These are phyloP conservation scores for Strix aluco DNA, from an alignment of 2,113 vertebrate species.

Conservation along the genomic window DNA sequence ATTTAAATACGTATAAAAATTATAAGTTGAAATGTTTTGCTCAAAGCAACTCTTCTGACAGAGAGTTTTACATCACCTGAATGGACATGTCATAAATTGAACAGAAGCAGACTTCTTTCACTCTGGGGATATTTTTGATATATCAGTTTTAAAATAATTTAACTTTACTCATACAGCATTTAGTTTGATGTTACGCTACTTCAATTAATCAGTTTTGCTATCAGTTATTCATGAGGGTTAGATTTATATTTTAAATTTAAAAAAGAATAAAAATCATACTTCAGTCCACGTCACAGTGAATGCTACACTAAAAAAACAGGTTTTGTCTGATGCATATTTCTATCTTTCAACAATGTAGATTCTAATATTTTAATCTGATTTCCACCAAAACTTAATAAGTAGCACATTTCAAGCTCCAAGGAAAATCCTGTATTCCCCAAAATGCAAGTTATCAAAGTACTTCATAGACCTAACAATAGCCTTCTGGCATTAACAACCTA, in stretches of 20 bases:
- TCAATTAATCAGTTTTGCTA: background rate
- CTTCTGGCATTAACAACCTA: slow-evolving; percentile 1
- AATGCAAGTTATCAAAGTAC: background rate
- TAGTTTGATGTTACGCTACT: background rate
- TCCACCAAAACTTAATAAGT: background rate
- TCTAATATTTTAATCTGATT: background rate
- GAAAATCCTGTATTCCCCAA: background rate
- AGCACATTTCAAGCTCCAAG: background rate
- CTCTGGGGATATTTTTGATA: background rate
- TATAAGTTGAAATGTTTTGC: background rate
- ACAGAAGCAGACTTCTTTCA: background rate
- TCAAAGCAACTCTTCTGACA: background rate
- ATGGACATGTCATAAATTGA: background rate
- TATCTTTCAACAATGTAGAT: background rate
- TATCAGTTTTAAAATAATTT: background rate
- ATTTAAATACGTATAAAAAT: background rate
- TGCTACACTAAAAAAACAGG: background rate
- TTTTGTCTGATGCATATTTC: background rate
- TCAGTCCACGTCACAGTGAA: background rate
- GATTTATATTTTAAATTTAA: background rate
- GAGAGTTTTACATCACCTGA: background rate
- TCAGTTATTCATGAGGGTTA: background rate
- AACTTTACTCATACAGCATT: background rate
- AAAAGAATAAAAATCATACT: background rate
- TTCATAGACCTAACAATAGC: background rate